Evolutionary conservation across 2,888 invertebrate species (phyloP), one percentile per base, ranked within the genome.

Genomic region (Eupeodes luniger): DNA sequence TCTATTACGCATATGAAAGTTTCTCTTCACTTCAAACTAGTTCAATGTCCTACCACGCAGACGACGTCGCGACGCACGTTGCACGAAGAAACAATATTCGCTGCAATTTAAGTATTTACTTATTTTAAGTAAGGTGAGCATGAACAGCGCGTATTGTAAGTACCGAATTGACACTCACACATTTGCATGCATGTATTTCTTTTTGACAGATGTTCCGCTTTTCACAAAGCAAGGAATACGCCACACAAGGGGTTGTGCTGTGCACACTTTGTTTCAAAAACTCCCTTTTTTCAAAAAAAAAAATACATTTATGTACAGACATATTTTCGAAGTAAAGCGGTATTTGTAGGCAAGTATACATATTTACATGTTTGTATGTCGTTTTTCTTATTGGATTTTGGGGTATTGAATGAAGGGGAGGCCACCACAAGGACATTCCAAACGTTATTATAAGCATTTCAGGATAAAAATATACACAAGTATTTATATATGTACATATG

Each of bases 361-460:
- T 11, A 55, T 11, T 5, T 19, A 19, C 53, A 9, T 55, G 19
- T 55, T 2, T 51, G 7, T 6, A 44, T 5, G 51, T 19, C 51
- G 77, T 59, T 55, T 62, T 66, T 67, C 72, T 66, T 36, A 59
- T 67, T 1, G 9, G 5, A 14, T 11, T 66, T 72, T 67, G 53
- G 53, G 69, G 77, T 72, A 62, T 49, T 16, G 49, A 80, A 66
- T 64, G 74, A 74, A 80, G 80, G 77, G 77, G 82, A 85, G 88
- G 88, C 88, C 88, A 88, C 88, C 88, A 88, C 85, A 85, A 88
- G 88, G 88, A 88, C 88, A 88, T 88, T 88, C 85, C 85, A 81
- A 88, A 81, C 62, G 70, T 72, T 61, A 80, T 67, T 87, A 76
- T 77, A 87, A 80, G 74, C 72, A 72, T 74, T 74, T 77, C 80